Evolutionary conservation across 2,888 invertebrate species (phyloP), one percentile per base, ranked within the genome.

Genomic region (Bruchidius siliquastri): DNA sequence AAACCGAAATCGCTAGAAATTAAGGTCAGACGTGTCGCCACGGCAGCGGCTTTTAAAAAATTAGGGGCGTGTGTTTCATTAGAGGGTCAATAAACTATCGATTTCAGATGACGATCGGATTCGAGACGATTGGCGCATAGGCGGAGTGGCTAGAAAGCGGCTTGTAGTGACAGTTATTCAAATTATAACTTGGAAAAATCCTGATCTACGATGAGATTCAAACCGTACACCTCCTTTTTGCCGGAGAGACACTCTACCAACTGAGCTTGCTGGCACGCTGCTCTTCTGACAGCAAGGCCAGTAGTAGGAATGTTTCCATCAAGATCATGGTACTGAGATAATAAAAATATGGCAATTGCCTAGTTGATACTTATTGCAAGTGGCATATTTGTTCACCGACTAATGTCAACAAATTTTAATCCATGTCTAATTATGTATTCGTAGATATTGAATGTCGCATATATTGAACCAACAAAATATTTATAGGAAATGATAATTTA

Each of bases 1-100:
- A 75, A 73, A 76, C 75, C 74, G 74, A 76, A 76, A 76, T 75
- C 73, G 73, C 70, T 75, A 67, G 69, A 72, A 76, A 76, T 76
- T 76, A 76, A 76, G 76, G 75, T 69, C 75, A 76, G 72, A 74
- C 76, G 73, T 75, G 71, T 76, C 75, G 68, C n/a, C 22, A 68
- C 22, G 68, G 18, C 22, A 68, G 68, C 21, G 68, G 22, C 68
- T 70, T 21, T 72, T 22, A 69, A 69, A 71, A 72, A 74, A 72
- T 67, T 68, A 72, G 69, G 72, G 70, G 71, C 72, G 72, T 69
- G 71, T 18, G 22, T 70, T 72, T 74, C 72, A 71, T 71, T 71
- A 72, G 67, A 30, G 69, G 74, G 70, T 74, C 74, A 74, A 74
- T 71, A 74, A 71, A 74, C 74, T 72, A 72, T 72, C 72, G 70